Percentiles rank a stretch among this genome's conserved stretches.
Conservation (phyloP, 2,888 invertebrate species). For the Nephrotoma guestfalica region DNA sequence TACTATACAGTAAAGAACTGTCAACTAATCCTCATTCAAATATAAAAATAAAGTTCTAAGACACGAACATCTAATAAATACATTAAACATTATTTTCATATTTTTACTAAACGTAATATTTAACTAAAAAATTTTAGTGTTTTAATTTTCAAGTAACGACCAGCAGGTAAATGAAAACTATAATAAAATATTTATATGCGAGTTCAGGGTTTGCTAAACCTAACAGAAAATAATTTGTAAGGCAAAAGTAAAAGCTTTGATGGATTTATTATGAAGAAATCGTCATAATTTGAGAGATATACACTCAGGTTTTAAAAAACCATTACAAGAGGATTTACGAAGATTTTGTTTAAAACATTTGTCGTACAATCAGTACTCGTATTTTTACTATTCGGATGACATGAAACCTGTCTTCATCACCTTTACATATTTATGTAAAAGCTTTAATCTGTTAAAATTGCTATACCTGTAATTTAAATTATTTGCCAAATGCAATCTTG, state of each 20-base stretch:
- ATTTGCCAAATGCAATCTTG: not conserved
- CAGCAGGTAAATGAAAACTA: not conserved
- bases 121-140: not conserved
- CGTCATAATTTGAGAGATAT: too few relatives aligned
- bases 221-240: not conserved
- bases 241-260: too few relatives aligned
- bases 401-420: not conserved
- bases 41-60: not conserved
- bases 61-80: not conserved
- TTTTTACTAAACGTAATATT: not conserved
- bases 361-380: too few relatives aligned
- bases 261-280: too few relatives aligned
- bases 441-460: not conserved
- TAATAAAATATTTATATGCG: not conserved
- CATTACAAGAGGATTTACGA: too few relatives aligned
- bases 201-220: too few relatives aligned
- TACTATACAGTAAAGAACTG: not conserved
- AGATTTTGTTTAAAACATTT: too few relatives aligned
- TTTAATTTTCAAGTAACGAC: not conserved
- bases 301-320: too few relatives aligned
- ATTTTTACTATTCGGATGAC: too few relatives aligned
- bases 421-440: not conserved
- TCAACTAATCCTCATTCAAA: not conserved
- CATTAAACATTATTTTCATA: not conserved
- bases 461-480: not conserved